Base-by-base conservation (phyloP, 1,140 invertebrate species). In the Phthorimaea operculella region DNA sequence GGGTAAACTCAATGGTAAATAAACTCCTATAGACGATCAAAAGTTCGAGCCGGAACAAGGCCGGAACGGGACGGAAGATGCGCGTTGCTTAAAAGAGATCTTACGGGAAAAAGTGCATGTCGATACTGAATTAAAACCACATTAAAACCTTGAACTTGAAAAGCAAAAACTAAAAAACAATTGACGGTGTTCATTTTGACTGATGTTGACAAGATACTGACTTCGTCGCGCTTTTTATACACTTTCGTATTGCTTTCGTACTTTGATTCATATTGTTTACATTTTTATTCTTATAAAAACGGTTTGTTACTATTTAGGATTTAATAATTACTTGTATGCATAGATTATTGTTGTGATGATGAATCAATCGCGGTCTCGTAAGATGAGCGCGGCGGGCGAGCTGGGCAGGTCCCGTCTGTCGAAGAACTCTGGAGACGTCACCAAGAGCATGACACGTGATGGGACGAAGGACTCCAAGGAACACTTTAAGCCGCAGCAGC, bases 131-230 rank as follows among this genome's bases (percentile, higher is more conserved):
- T n/a, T n/a, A n/a, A n/a, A n/a, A n/a, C n/a, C n/a, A n/a, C 21
- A 28, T 4, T 28, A 28, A 28, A 28, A 28, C 6, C 10, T 39
- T 39, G 36, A 39, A 34, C 42, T 8, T 14, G 8, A 16, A 16
- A 47, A 9, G 4, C 16, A 9, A 47, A 45, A 45, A 15, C 42
- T 45, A 15, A 45, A 45, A 45, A 45, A 70, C 67, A 70, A 45
- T 61, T 64, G 64, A 66, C 63, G 52, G 54, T 57, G 53, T 44
- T 28, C 28, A 14, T 62, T 61, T 66, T 70, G 62, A 69, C 55
- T 66, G 62, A 69, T 53, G 33, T 58, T 62, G 54, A 49, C 10
- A n/a, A n/a, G n/a, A n/a, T n/a, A n/a, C n/a, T n/a, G n/a, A n/a
- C n/a, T n/a, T n/a, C n/a, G 21, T 28, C 21, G 21, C 21, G 2